phyloP scores from a whole-genome alignment of 2,797 vertebrate genomes.

The Pelodytes ibericus region DNA sequence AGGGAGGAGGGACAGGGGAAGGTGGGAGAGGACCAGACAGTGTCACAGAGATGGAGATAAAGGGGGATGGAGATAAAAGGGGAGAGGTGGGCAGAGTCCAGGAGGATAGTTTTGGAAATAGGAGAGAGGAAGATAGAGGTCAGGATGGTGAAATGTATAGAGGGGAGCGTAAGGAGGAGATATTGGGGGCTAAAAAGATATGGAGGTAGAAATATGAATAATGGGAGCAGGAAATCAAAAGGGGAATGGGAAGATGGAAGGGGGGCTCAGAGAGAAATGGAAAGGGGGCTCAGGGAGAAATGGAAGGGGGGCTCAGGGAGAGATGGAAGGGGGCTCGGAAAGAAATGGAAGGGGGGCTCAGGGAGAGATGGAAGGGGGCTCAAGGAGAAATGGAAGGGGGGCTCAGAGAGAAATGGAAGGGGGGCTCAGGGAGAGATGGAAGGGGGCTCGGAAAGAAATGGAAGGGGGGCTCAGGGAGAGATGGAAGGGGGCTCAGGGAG shows the following conservation, averaged over 20 bases:
- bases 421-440: neutral
- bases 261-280: no score
- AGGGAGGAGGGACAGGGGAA: constrained; percentile 43
- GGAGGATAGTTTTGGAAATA: neutral
- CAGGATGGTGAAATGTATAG: neutral
- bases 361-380: no score
- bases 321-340: no score
- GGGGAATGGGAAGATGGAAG: neutral
- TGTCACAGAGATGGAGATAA: constrained; percentile 26
- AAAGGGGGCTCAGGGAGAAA: no score
- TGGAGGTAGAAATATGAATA: neutral
- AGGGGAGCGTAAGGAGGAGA: neutral
- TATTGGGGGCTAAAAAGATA: neutral
- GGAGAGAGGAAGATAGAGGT: neutral
- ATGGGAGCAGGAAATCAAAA: neutral
- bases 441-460: neutral
- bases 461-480: no score
- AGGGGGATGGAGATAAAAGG: neutral
- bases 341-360: no score
- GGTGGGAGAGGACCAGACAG: neutral
- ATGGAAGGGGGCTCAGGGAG: no score
- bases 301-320: no score
- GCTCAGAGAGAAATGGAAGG: no score
- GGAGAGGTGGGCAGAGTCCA: constrained; percentile 4
- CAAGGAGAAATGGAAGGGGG: no score